phyloP scores from a whole-genome alignment of 2,888 invertebrate species.

The Chydorus sphaericus region DNA sequence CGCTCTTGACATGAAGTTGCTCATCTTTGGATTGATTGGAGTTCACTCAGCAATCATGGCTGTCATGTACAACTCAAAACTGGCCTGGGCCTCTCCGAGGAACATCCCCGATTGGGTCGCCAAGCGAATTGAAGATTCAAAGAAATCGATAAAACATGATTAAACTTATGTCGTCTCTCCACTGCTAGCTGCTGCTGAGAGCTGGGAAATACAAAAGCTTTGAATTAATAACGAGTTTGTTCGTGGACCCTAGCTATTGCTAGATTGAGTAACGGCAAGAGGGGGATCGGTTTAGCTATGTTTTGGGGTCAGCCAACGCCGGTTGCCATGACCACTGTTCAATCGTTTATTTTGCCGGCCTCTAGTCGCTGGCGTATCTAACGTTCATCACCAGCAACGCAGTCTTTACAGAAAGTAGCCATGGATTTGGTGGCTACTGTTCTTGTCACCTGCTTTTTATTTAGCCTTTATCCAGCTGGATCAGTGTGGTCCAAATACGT shows the following conservation, averaged over 20 bases:
- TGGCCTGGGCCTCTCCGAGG: conserved; percentile 12
- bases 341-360: too few species aligned
- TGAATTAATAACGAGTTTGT: too few species aligned
- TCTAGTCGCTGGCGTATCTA: not conserved
- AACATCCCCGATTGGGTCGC: conserved; percentile 13
- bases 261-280: not conserved
- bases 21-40: not conserved
- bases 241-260: too few species aligned
- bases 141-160: not conserved
- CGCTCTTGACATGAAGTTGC: not conserved
- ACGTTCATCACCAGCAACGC: not conserved
- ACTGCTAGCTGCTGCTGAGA: too few species aligned
- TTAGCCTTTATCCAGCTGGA: conserved; percentile 1
- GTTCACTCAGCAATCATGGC: not conserved
- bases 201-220: too few species aligned
- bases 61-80: conserved; percentile 9
- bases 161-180: not conserved
- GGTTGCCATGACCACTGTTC: not conserved
- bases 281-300: not conserved
- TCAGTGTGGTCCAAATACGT: conserved; percentile 5
- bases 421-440: not conserved
- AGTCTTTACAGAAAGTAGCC: not conserved
- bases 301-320: not conserved
- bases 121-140: conserved; percentile 8
- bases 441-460: too few species aligned